Percentiles rank a stretch among this genome's conserved stretches.
These are phyloP conservation scores for Nymphicus hollandicus DNA, from an alignment of 2,113 vertebrate species.

Conservation along the genomic window DNA sequence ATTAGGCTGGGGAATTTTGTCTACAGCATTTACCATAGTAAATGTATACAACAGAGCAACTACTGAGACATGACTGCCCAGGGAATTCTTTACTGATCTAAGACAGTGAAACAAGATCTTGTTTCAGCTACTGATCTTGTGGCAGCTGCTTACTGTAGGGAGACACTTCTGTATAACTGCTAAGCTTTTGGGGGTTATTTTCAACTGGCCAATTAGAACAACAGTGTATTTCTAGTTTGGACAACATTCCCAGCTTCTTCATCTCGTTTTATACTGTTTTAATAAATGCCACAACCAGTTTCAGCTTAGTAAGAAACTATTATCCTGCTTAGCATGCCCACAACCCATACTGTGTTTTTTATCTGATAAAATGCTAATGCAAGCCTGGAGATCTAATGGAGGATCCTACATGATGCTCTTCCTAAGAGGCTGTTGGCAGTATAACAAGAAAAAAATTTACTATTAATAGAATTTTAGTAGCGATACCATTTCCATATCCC, in stretches of 20 bases:
- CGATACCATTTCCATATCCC: background rate
- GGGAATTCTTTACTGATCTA: background rate
- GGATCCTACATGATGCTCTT: background rate
- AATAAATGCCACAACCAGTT: background rate
- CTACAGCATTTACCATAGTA: background rate
- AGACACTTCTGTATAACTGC: background rate
- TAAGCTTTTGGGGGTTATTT: background rate
- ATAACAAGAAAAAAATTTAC: background rate
- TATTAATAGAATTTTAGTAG: background rate
- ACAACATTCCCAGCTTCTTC: background rate
- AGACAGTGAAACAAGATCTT: background rate
- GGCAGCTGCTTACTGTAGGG: background rate
- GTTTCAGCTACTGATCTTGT: background rate
- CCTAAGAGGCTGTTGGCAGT: background rate
- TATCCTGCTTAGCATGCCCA: background rate
- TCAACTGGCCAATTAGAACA: background rate
- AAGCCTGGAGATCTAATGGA: background rate
- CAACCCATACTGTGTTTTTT: background rate
- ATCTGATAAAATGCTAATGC: background rate
- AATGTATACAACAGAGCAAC: background rate
- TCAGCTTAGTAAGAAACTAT: background rate
- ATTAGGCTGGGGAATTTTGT: background rate
- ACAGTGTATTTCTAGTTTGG: background rate
- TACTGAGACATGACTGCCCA: background rate
- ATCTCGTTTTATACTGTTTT: background rate